Conservation (phyloP, 1,140 invertebrate species). For the Neodiprion fabricii region DNA sequence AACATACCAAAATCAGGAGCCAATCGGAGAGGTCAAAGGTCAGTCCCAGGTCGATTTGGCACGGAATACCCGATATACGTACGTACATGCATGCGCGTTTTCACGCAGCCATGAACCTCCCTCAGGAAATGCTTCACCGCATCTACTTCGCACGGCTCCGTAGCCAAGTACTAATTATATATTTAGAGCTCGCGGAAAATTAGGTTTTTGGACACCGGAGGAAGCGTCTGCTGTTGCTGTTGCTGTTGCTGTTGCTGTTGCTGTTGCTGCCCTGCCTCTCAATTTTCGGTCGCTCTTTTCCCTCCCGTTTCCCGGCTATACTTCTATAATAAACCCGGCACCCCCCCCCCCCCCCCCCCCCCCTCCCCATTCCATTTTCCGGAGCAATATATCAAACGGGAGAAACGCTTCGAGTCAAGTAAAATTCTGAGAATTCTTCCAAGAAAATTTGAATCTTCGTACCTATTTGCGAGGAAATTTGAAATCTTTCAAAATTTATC, state of each 20-base stretch:
- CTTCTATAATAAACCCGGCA: too few species aligned
- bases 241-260: background rate
- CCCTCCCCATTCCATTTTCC: too few species aligned
- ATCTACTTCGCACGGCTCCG: constrained; percentile 10
- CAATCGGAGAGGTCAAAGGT: background rate
- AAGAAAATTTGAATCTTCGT: too few species aligned
- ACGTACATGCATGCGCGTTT: background rate
- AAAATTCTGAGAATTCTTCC: too few species aligned
- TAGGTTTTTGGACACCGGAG: constrained; percentile 15
- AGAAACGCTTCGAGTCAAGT: too few species aligned
- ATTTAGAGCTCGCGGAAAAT: constrained; percentile 25
- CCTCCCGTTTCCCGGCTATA: background rate
- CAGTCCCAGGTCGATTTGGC: too few species aligned
- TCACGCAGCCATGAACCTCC: background rate
- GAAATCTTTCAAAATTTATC: too few species aligned
- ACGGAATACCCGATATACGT: background rate
- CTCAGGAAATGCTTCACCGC: constrained; percentile 6
- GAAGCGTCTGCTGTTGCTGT: background rate
- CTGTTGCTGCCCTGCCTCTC: background rate
- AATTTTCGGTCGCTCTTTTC: background rate
- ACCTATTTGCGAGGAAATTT: too few species aligned
- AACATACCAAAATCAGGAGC: background rate
- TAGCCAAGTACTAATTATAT: constrained; percentile 27
- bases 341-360: too few species aligned
- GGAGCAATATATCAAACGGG: too few species aligned